Evolutionary conservation across 2,113 vertebrate genomes (phyloP), one percentile per base, ranked within the genome.

Genomic region (Electrona antarctica): DNA sequence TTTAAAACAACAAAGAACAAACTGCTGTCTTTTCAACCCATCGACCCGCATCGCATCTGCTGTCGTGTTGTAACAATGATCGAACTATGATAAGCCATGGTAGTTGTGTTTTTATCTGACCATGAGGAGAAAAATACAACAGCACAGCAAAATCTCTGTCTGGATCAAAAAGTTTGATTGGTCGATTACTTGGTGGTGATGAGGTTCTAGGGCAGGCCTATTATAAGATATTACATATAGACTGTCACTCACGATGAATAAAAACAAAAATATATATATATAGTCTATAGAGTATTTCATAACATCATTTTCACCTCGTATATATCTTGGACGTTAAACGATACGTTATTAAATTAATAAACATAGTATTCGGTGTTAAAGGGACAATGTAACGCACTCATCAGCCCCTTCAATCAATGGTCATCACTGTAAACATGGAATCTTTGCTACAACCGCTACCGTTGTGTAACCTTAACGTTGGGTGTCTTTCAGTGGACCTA

Each of bases 111-210:
- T 14, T 5, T 57, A 57, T n/a, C 3, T 14, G 7, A 29, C 15
- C 1, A 10, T 13, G 13, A 57, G 7, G n/a, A 46, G 1, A 47
- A 54, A 6, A 14, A 14, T n/a, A 8, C 49, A 33, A 15, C 11
- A 1, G 33, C 28, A 9, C 52, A 64, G 13, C 3, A 11, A 10
- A 10, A 56, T 13, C 6, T 3, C 52, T 61, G 45, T 11, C 47
- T 14, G 3, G 46, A 11, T 68, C 15, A 41, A 57, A 82, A 84
- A 77, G 72, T 74, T 74, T 81, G 7, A 3, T 33, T 12, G 57
- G 4, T 1, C 28, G 21, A 29, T 59, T 3, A 10, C 15, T 58
- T 4, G 48, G 14, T 63, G 33, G 63, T 69, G 50, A 3, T 64
- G 15, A 50, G 55, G 52, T 41, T 41, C 33, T 41, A 41, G 33